Conservation (phyloP, 2,888 invertebrate genomes). For the Hedychridium roseum region DNA sequence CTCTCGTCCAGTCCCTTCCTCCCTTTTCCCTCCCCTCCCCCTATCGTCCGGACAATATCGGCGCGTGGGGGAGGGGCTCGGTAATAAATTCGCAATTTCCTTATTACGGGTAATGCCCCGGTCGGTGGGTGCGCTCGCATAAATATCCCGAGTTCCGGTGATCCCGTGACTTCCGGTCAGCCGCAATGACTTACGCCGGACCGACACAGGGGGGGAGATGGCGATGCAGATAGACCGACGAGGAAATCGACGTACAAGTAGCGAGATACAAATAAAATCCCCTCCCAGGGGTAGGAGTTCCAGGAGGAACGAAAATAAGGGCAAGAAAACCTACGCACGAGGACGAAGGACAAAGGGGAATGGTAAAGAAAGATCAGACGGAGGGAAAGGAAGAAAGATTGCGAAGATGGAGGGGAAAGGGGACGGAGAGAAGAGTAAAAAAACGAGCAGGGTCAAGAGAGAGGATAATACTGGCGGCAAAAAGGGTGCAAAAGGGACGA, state of each 20-base stretch:
- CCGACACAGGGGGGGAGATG: constrained; percentile 34
- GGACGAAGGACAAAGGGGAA: too few relatives aligned
- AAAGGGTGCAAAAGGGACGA: not conserved
- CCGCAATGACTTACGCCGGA: constrained; percentile 62
- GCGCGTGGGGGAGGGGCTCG: constrained; percentile 23
- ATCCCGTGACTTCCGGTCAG: constrained; percentile 64
- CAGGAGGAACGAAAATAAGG: too few relatives aligned
- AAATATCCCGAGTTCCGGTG: constrained; percentile 64
- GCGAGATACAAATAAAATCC: too few relatives aligned
- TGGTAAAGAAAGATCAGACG: too few relatives aligned
- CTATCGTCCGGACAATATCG: constrained; percentile 56
- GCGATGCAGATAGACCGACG: too few relatives aligned
- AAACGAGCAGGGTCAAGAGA: too few relatives aligned
- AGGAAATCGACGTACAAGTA: too few relatives aligned
- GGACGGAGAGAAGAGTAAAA: too few relatives aligned
- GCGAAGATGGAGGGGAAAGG: not conserved
- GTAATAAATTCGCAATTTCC: constrained; percentile 65
- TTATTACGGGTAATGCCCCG: constrained; percentile 64
- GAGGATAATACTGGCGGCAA: not conserved
- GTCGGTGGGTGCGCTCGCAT: constrained; percentile 60
- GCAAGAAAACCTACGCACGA: too few relatives aligned
- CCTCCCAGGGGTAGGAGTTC: too few relatives aligned
- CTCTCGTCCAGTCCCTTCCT: constrained; percentile 51
- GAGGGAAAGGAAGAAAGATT: too few relatives aligned
- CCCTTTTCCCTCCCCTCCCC: too few relatives aligned